phyloP scores from a whole-genome alignment of 35 echinoderm and acorn worm genomes.

The Ptychodera flava region DNA sequence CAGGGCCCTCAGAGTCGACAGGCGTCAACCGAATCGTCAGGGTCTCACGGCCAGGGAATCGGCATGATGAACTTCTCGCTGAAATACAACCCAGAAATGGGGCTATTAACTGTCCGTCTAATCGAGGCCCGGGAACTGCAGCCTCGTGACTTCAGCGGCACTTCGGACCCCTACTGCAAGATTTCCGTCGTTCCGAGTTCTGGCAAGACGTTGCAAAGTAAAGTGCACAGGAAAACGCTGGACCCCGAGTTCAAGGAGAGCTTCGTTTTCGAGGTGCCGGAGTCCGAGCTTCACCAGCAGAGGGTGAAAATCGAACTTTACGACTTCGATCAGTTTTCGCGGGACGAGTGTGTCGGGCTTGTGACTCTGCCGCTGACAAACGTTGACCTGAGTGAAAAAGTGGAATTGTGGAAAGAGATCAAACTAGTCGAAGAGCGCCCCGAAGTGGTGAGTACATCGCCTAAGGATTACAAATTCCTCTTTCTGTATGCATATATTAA shows the following conservation, averaged over 20 bases:
- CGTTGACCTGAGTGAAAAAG: slow-evolving; percentile 77
- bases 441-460: background rate
- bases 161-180: slow-evolving; percentile 93
- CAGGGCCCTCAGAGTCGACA: background rate
- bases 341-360: slow-evolving; percentile 90
- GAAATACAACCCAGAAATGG: slow-evolving; percentile 92
- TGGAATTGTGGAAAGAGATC: slow-evolving; percentile 99
- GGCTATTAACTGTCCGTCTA: slow-evolving; percentile 76
- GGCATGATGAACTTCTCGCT: slow-evolving; percentile 95
- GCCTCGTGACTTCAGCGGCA: slow-evolving; percentile 90
- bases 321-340: slow-evolving; percentile 97
- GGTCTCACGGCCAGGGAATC: slow-evolving; percentile 51
- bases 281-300: slow-evolving; percentile 78
- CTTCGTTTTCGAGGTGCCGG: slow-evolving; percentile 96
- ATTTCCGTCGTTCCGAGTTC: slow-evolving; percentile 64
- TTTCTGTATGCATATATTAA: too few species aligned
- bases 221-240: slow-evolving; percentile 76
- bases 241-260: slow-evolving; percentile 89
- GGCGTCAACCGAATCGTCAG: background rate
- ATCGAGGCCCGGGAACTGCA: slow-evolving; percentile 90
- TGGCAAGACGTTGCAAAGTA: slow-evolving; percentile 58
- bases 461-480: too few species aligned
- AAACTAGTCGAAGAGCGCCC: slow-evolving; percentile 8
- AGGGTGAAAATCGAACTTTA: slow-evolving; percentile 75
- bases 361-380: slow-evolving; percentile 61